Percentiles rank a stretch among this genome's conserved stretches.
These are phyloP conservation scores for Conops quadrifasciatus DNA, from an alignment of 2,888 invertebrate genomes.

Conservation along the genomic window DNA sequence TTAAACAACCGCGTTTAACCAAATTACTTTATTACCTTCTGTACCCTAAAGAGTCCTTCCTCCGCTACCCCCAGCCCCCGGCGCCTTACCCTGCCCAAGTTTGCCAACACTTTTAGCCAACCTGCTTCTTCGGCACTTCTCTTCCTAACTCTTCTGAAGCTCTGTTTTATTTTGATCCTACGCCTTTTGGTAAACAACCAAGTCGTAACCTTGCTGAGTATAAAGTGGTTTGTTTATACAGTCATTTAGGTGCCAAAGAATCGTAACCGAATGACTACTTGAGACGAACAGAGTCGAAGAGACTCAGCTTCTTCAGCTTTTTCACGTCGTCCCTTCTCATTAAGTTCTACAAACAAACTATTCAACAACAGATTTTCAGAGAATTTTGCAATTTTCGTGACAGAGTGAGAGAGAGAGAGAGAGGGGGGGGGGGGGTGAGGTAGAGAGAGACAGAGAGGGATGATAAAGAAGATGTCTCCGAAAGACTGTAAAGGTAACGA, in stretches of 20 bases:
- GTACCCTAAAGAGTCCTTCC: background rate
- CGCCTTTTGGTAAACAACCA: background rate
- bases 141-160: background rate
- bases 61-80: background rate
- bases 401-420: too few relatives aligned
- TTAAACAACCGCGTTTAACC: slow-evolving; percentile 51
- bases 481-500: too few relatives aligned
- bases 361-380: background rate
- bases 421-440: too few relatives aligned
- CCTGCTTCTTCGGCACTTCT: slow-evolving; percentile 8
- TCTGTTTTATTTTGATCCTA: background rate
- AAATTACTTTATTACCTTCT: slow-evolving; percentile 39
- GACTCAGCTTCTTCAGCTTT: too few relatives aligned
- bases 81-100: background rate
- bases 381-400: too few relatives aligned
- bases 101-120: background rate
- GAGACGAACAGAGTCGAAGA: background rate
- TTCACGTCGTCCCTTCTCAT: background rate
- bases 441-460: too few relatives aligned
- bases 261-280: slow-evolving; percentile 25
- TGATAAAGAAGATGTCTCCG: too few relatives aligned
- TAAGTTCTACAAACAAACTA: background rate
- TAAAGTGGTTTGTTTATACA: slow-evolving; percentile 20
- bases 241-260: slow-evolving; percentile 24
- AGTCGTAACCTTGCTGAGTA: background rate